Base-by-base conservation (phyloP, 2,113 vertebrate genomes). In the Uria lomvia region DNA sequence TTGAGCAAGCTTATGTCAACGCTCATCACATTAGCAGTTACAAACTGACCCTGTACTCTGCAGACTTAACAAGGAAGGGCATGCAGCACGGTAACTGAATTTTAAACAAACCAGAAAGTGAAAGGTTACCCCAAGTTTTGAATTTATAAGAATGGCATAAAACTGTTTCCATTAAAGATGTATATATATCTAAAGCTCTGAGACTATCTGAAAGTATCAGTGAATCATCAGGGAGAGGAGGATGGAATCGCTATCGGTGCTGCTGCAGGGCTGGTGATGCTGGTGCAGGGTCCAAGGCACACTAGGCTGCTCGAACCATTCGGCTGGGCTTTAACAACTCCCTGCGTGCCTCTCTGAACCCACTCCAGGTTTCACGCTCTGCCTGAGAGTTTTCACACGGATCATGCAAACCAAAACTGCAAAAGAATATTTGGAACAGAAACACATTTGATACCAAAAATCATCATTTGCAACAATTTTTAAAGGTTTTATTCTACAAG, bases 251-350 rank as follows among this genome's bases (percentile, higher is more conserved):
- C 21, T 9, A 23, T 1, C 4, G 4, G 8, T 6, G 71, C 43
- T 50, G 74, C 47, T 12, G 38, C 78, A 17, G 72, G 53, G 60
- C 9, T 7, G 58, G 50, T 7, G n/a, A 15, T 7, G 32, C n/a
- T 12, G 68, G 30, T 5, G 17, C 40, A 5, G 0, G 34, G 22
- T 4, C 38, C 34, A 8, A 15, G 45, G 13, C 22, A 17, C 32
- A 10, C 6, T 0, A 12, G 9, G 59, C 40, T 53, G 59, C 45
- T 58, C 16, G 0, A 30, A 32, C 55, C 4, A 1, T n/a, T 34
- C 4, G 1, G 40, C n/a, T 16, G 21, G 49, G n/a, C 15, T 43
- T 42, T 21, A 19, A 16, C 58, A 42, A 3, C 56, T 38, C 62
- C 59, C 49, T 2, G 7, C 2, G 1, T 8, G 40, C 34, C 79